Evolutionary conservation across 1,140 invertebrate genomes (phyloP).

Genomic region (Drosophila prosaltans): DNA sequence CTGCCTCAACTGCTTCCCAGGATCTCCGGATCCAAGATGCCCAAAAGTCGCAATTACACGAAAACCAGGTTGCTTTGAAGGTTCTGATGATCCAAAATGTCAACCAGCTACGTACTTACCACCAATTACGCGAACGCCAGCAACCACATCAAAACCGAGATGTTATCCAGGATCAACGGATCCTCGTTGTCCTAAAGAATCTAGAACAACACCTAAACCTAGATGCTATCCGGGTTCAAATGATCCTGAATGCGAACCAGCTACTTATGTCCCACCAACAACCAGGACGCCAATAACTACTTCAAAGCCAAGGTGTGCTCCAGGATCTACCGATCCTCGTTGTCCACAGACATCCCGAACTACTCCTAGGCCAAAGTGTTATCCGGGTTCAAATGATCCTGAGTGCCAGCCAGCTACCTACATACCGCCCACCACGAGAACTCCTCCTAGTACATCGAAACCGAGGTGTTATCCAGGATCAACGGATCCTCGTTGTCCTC

Average conservation of each 20-base stretch:
- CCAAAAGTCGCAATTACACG: conserved; percentile 1
- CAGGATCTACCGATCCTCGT: conserved; percentile 33
- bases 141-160: conserved; percentile 14
- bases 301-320: conserved; percentile 25
- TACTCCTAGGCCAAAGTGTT: conserved; percentile 26
- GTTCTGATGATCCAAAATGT: conserved; percentile 79
- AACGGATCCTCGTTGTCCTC: conserved; percentile 11
- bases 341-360: conserved; percentile 26
- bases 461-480: conserved; percentile 34
- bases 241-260: conserved; percentile 23
- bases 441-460: background rate
- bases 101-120: conserved; percentile 50
- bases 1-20: conserved; percentile 68
- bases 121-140: conserved; percentile 56
- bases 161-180: conserved; percentile 47
- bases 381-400: conserved; percentile 31
- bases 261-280: conserved; percentile 38
- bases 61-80: conserved; percentile 69
- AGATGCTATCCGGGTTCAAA: conserved; percentile 34
- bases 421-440: conserved; percentile 14
- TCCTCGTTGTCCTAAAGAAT: conserved; percentile 24
- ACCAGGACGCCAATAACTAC: conserved; percentile 15
- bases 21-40: conserved; percentile 76
- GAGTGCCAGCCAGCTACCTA: conserved; percentile 15
- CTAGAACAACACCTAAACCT: conserved; percentile 12